phyloP scores from a whole-genome alignment of 2,888 invertebrate genomes.

The Xylocampa areola region DNA sequence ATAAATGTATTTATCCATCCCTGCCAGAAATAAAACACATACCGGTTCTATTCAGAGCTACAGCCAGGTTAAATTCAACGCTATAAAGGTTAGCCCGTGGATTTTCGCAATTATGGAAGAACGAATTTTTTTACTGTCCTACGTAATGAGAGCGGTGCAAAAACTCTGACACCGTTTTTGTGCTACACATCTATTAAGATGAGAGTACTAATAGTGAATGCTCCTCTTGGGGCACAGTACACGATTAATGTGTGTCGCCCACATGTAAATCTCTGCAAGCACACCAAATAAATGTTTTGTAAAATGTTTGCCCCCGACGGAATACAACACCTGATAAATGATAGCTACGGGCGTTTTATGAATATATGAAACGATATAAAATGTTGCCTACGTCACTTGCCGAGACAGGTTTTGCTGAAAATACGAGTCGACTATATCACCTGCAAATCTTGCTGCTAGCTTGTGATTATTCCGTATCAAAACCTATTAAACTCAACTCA shows the following conservation, averaged over 20 bases:
- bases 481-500: too few relatives aligned
- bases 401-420: slow-evolving; percentile 52
- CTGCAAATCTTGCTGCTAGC: slow-evolving; percentile 33
- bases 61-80: slow-evolving; percentile 67
- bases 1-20: slow-evolving; percentile 57
- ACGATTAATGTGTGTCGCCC: slow-evolving; percentile 76
- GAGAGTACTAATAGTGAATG: slow-evolving; percentile 64
- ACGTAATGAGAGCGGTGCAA: slow-evolving; percentile 71
- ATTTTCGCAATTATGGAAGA: slow-evolving; percentile 73
- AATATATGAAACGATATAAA: slow-evolving; percentile 77
- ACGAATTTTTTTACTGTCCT: slow-evolving; percentile 72
- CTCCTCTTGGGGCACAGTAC: slow-evolving; percentile 65
- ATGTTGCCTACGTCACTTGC: slow-evolving; percentile 66
- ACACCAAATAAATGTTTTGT: slow-evolving; percentile 80
- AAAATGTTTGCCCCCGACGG: slow-evolving; percentile 76
- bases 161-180: slow-evolving; percentile 60
- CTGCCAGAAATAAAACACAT: slow-evolving; percentile 63
- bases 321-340: slow-evolving; percentile 82
- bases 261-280: slow-evolving; percentile 77
- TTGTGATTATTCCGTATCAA: slow-evolving; percentile 13
- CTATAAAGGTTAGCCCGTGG: slow-evolving; percentile 69
- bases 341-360: slow-evolving; percentile 80
- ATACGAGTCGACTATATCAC: slow-evolving; percentile 44
- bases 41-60: slow-evolving; percentile 67
- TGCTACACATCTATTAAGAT: slow-evolving; percentile 59